Evolutionary conservation across 2,888 invertebrate species (phyloP).

Genomic region (Amphipyra berbera): DNA sequence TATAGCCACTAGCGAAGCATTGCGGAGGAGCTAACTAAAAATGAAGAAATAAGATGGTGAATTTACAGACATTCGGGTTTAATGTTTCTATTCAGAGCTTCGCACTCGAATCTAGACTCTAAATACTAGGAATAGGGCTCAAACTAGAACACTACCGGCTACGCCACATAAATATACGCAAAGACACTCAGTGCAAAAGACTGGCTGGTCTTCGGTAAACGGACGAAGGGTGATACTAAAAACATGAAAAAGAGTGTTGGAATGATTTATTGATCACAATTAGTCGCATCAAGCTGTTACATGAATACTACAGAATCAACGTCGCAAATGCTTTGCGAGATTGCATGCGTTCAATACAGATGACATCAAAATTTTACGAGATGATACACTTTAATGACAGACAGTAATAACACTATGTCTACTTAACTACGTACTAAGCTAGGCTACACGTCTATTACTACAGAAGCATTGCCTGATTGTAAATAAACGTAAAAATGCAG

Average conservation of each 20-base stretch:
- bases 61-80: slow-evolving; percentile 86
- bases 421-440: slow-evolving; percentile 50
- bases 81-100: slow-evolving; percentile 74
- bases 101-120: slow-evolving; percentile 70
- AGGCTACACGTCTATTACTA: slow-evolving; percentile 63
- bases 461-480: slow-evolving; percentile 78
- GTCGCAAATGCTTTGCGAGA: slow-evolving; percentile 67
- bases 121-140: slow-evolving; percentile 65
- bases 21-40: slow-evolving; percentile 87
- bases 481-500: slow-evolving; percentile 79
- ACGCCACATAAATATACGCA: slow-evolving; percentile 72
- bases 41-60: slow-evolving; percentile 87
- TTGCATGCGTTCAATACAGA: slow-evolving; percentile 75
- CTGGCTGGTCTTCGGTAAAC: slow-evolving; percentile 61
- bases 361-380: slow-evolving; percentile 68
- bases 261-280: slow-evolving; percentile 58
- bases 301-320: slow-evolving; percentile 50
- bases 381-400: slow-evolving; percentile 64
- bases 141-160: slow-evolving; percentile 60
- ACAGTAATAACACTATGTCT: slow-evolving; percentile 53
- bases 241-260: slow-evolving; percentile 56
- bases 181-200: slow-evolving; percentile 65
- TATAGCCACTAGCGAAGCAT: slow-evolving; percentile 80
- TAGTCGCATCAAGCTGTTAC: slow-evolving; percentile 52
- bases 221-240: slow-evolving; percentile 65